Evolutionary conservation across 2,888 invertebrate genomes (phyloP), one percentile per base, ranked within the genome.

Genomic region (Aphidoletes aphidimyza): DNA sequence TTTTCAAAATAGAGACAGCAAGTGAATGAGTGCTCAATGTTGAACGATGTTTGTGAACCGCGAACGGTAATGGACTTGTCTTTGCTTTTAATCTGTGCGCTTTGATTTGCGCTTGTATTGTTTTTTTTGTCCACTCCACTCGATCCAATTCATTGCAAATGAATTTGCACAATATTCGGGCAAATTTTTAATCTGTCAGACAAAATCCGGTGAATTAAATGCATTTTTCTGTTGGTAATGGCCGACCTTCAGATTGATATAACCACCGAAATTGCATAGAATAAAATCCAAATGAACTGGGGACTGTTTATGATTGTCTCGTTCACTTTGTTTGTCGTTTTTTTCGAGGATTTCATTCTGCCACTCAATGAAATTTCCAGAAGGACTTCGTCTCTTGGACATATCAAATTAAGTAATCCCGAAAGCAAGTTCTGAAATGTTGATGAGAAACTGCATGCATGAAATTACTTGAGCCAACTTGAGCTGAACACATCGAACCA

Each of bases 1-100:
- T 54, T n/a, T 19, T 54, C 22, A 22, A 54, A 22, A 54, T n/a
- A 5, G n/a, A n/a, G n/a, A n/a, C n/a, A 42, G 42, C 42, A 42
- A 9, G 42, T 42, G 6, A 6, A n/a, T 22, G 47, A 11, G 69
- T 69, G 17, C 14, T 69, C 69, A 69, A 3, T 69, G 69, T 69
- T 30, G 26, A 2, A 54, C 22, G n/a, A 11, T 54, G 3, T 54
- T n/a, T 54, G 69, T 30, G 34, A 34, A 30, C 69, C 69, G 69
- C 69, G 69, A 69, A 26, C 54, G 5, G 69, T 34, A 69, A 69
- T 69, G 69, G 69, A 69, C 69, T 69, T 69, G 69, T 69, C 69
- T 69, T 69, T 69, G 30, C 69, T 69, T 69, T 69, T 69, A 69
- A 69, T 69, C 69, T 69, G 30, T 19, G 30, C 3, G 2, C n/a